Conservation (phyloP, 2,888 invertebrate genomes). For the Theretra japonica region DNA sequence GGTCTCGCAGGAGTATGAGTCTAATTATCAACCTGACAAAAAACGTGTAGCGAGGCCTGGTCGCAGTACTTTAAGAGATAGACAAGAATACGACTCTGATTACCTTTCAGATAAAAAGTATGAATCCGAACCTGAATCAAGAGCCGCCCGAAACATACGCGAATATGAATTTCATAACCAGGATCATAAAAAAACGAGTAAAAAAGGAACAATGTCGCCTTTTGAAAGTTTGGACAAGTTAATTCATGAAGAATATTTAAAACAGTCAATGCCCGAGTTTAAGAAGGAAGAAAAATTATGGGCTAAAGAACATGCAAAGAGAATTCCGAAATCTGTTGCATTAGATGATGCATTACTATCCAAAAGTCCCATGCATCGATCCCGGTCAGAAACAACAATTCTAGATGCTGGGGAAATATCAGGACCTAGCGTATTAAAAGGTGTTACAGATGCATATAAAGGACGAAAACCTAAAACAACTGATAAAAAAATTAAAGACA, state of each 20-base stretch:
- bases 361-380: not conserved
- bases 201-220: not conserved
- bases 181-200: not conserved
- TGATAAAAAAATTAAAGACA: constrained; percentile 24
- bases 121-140: not conserved
- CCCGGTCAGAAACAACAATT: not conserved
- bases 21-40: not conserved
- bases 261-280: not conserved
- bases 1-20: not conserved
- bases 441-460: constrained; percentile 4
- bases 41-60: not conserved
- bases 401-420: not conserved
- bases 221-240: not conserved
- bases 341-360: not conserved
- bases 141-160: not conserved
- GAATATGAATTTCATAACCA: not conserved
- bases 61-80: not conserved
- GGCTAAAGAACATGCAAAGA: not conserved
- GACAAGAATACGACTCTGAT: not conserved
- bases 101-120: not conserved
- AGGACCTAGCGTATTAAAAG: not conserved
- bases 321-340: not conserved
- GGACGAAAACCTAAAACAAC: constrained; percentile 1
- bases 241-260: not conserved
- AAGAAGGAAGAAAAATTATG: not conserved